Evolutionary conservation across 2,797 vertebrate species (phyloP).

Genomic region (Salmo trutta): DNA sequence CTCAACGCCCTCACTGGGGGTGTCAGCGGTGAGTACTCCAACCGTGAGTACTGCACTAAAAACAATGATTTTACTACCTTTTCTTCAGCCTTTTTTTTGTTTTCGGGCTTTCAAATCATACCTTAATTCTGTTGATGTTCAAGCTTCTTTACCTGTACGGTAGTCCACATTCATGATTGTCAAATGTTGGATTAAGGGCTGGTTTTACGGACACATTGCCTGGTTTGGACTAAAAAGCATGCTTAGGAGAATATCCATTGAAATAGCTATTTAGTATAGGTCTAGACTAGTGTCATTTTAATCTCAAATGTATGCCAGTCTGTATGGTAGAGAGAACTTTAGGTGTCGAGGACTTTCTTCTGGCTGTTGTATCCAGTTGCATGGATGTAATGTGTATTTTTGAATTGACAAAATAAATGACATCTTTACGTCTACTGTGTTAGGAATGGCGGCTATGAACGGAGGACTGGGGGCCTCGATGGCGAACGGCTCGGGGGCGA

Average conservation of each 20-base stretch:
- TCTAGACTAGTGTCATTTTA: too few species aligned
- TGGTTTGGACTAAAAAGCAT: too few species aligned
- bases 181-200: neutral
- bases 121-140: too few species aligned
- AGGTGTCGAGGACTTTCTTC: too few species aligned
- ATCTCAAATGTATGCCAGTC: too few species aligned
- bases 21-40: slow-evolving; percentile 66
- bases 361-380: neutral
- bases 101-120: too few species aligned
- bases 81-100: too few species aligned
- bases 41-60: neutral
- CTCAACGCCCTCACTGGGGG: slow-evolving; percentile 79
- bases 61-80: neutral
- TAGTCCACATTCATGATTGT: too few species aligned
- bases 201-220: neutral
- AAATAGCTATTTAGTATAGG: neutral
- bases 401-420: neutral
- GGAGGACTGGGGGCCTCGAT: slow-evolving; percentile 93
- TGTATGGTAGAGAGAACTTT: too few species aligned
- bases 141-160: too few species aligned
- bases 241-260: neutral
- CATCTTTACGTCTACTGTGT: slow-evolving; percentile 37
- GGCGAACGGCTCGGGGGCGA: slow-evolving; percentile 89
- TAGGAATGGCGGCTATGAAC: slow-evolving; percentile 96
- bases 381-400: neutral